phyloP scores from a whole-genome alignment of 1,140 invertebrate species.

The Rhynchophorus ferrugineus region DNA sequence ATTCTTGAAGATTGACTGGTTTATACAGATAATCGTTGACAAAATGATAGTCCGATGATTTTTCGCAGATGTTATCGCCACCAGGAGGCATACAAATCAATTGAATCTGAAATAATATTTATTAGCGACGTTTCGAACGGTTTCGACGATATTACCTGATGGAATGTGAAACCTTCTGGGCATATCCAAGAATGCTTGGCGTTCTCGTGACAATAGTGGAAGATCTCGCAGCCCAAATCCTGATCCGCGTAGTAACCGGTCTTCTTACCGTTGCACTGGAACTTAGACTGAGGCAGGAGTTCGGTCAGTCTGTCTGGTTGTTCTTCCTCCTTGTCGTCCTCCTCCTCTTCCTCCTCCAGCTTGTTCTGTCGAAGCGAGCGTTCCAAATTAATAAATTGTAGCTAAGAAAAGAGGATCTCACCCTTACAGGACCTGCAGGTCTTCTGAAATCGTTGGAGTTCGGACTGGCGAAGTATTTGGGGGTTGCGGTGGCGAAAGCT shows the following conservation, averaged over 20 bases:
- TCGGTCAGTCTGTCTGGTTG: conserved; percentile 76
- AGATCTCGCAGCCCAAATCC: conserved; percentile 81
- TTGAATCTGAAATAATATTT: conserved; percentile 56
- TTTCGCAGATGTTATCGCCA: conserved; percentile 81
- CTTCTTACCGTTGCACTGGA: conserved; percentile 68
- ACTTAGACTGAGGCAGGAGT: conserved; percentile 75
- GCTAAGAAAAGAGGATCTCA: not conserved
- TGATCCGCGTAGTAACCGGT: conserved; percentile 90
- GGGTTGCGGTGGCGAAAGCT: conserved; percentile 4
- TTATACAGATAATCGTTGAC: conserved; percentile 91
- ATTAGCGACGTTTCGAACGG: not conserved
- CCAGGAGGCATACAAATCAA: conserved; percentile 88
- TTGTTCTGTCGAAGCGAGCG: conserved; percentile 8
- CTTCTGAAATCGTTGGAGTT: not conserved
- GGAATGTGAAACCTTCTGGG: conserved; percentile 85
- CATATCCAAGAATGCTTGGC: conserved; percentile 90
- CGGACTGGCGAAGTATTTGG: not conserved
- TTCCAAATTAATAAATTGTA: not conserved
- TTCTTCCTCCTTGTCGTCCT: conserved; percentile 69
- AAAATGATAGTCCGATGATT: conserved; percentile 83
- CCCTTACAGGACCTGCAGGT: not conserved
- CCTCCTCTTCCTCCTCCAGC: conserved; percentile 27
- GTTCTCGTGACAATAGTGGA: conserved; percentile 89
- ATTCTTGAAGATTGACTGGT: conserved; percentile 75
- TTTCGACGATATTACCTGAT: conserved; percentile 54